A percentile compares a stretch with the other conserved stretches of the same genome.
Evolutionary conservation across 1,140 invertebrate genomes (phyloP).

Genomic region (Trachymyrmex cornetzi): DNA sequence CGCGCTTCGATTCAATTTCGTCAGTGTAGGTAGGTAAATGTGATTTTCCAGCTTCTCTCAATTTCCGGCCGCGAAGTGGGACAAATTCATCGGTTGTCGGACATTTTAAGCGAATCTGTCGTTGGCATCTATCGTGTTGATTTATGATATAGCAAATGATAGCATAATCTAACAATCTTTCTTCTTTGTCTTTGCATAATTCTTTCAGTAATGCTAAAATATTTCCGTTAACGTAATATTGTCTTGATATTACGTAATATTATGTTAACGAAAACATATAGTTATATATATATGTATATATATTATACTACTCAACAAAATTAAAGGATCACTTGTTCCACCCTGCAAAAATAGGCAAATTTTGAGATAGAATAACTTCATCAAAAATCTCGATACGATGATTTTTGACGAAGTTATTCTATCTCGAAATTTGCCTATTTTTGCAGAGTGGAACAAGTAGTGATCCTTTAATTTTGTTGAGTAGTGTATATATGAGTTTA

Average conservation of each 20-base stretch:
- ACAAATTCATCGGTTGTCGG: conserved; percentile 32
- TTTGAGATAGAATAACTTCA: too few relatives aligned
- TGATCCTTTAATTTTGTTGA: too few relatives aligned
- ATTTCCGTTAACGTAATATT: background rate
- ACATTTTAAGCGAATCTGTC: conserved; percentile 26
- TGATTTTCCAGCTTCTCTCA: conserved; percentile 48
- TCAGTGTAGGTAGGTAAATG: conserved; percentile 1
- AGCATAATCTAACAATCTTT: background rate
- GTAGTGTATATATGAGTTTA: background rate
- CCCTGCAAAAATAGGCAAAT: too few relatives aligned
- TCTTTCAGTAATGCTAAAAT: background rate
- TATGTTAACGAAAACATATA: too few relatives aligned
- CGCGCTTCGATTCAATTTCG: conserved; percentile 33
- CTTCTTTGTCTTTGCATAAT: background rate
- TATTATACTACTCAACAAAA: too few relatives aligned
- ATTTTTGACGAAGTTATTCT: too few relatives aligned
- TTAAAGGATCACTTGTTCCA: too few relatives aligned
- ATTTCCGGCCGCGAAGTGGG: conserved; percentile 38
- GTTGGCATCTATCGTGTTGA: conserved; percentile 1
- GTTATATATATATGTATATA: too few relatives aligned
- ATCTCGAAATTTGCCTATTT: too few relatives aligned
- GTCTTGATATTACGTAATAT: too few relatives aligned
- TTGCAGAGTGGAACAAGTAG: too few relatives aligned
- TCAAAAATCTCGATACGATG: too few relatives aligned
- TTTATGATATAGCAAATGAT: background rate